Percentiles rank a stretch among this genome's conserved stretches.
Evolutionary conservation across 2,888 invertebrate species (phyloP).

Genomic region (Diploptera punctata): DNA sequence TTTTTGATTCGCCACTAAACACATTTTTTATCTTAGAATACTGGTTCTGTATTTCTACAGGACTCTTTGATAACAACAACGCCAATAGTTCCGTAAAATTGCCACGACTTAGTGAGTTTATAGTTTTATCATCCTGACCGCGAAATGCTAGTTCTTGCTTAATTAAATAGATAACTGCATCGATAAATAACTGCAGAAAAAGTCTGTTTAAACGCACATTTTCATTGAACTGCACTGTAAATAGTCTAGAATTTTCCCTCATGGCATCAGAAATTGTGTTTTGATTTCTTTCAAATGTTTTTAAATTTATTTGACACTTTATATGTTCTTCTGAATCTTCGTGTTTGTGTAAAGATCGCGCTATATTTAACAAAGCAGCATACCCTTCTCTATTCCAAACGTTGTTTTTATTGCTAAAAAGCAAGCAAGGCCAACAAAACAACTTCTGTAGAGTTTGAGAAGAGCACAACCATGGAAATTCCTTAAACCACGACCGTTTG

Average conservation of each 20-base stretch:
- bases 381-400: too few relatives aligned
- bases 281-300: too few relatives aligned
- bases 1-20: constrained; percentile 19
- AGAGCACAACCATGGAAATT: too few relatives aligned
- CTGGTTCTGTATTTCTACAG: constrained; percentile 40
- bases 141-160: too few relatives aligned
- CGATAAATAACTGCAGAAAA: constrained; percentile 32
- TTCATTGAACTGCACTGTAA: too few relatives aligned
- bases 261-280: constrained; percentile 32
- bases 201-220: not conserved
- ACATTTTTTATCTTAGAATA: too few relatives aligned
- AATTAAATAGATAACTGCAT: constrained; percentile 35
- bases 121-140: constrained; percentile 37
- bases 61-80: constrained; percentile 36
- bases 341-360: not conserved
- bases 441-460: too few relatives aligned
- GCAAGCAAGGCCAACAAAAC: too few relatives aligned
- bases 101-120: constrained; percentile 34
- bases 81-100: constrained; percentile 43
- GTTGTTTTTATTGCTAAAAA: too few relatives aligned
- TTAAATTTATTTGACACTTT: not conserved
- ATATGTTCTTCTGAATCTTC: not conserved
- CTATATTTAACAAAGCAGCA: too few relatives aligned
- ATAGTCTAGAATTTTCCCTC: constrained; percentile 34
- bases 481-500: too few relatives aligned